These are phyloP conservation scores for Sorex maritimensis DNA, from an alignment of 2,797 vertebrate genomes.

Conservation along the genomic window DNA sequence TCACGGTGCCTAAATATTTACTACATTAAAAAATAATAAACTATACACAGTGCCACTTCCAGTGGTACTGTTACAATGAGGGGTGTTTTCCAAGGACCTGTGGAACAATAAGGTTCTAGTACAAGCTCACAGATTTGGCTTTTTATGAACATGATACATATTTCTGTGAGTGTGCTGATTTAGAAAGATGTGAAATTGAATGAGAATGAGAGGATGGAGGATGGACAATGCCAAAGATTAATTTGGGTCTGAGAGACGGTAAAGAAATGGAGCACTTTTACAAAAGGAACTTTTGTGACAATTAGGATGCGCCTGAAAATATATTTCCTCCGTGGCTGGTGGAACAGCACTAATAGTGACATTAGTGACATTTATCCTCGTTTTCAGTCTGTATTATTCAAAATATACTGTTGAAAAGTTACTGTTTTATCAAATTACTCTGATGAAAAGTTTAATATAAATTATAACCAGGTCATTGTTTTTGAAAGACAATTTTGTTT, in stretches of 20 bases:
- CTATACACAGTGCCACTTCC: no score
- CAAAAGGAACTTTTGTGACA: neutral
- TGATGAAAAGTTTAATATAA: neutral
- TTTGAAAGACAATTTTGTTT: conserved; percentile 32
- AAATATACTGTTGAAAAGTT: conserved; percentile 39
- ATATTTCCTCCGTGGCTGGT: neutral
- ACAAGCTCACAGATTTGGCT: no score
- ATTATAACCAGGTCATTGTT: neutral
- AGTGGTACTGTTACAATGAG: no score
- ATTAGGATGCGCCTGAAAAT: neutral
- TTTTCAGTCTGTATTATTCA: conserved; percentile 7
- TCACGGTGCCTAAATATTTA: no score
- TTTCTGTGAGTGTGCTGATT: no score
- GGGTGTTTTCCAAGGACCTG: no score
- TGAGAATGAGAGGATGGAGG: no score
- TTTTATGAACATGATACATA: no score
- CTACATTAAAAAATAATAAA: no score
- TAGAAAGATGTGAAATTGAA: no score
- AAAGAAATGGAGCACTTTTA: neutral
- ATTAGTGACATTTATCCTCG: neutral
- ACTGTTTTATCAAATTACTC: neutral
- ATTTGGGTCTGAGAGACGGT: neutral
- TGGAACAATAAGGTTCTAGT: no score
- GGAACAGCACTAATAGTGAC: neutral
- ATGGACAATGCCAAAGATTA: no score